Conservation (phyloP, 2,113 vertebrate species). For the Petroica traversi region DNA sequence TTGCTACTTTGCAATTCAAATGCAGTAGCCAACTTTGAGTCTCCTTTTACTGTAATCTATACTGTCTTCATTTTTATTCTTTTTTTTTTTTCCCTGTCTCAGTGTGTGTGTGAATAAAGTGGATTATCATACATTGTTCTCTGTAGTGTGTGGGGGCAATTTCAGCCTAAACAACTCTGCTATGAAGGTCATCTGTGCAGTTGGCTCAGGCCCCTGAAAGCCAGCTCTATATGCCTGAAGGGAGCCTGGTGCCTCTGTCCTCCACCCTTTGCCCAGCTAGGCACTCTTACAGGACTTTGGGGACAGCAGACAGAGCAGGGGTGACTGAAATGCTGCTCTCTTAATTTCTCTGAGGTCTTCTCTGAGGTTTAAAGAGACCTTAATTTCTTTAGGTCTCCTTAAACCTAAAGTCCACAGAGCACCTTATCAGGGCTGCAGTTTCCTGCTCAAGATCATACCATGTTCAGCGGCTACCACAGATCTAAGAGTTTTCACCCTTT, state of each 20-base stretch:
- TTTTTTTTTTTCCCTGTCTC: background rate
- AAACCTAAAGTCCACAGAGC: background rate
- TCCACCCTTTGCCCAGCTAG: background rate
- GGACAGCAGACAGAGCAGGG: background rate
- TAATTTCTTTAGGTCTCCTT: background rate
- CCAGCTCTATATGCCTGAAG: background rate
- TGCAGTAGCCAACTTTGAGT: slow-evolving; percentile 22
- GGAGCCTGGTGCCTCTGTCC: background rate
- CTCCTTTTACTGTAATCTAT: background rate
- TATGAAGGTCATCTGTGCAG: background rate
- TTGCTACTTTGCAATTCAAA: slow-evolving; percentile 73
- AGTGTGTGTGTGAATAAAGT: background rate
- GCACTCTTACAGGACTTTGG: background rate
- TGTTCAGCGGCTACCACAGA: background rate
- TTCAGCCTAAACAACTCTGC: background rate
- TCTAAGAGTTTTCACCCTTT: background rate
- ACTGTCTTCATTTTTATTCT: background rate
- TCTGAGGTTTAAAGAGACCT: too few species aligned
- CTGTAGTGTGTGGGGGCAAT: background rate
- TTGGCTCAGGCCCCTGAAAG: background rate
- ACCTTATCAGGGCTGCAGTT: background rate
- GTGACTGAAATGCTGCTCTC: background rate
- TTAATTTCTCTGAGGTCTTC: background rate
- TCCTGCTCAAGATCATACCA: background rate
- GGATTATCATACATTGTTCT: background rate